Evolutionary conservation across 2,797 vertebrate genomes (phyloP), one percentile per base, ranked within the genome.

Genomic region (Cirrhinus mrigala): DNA sequence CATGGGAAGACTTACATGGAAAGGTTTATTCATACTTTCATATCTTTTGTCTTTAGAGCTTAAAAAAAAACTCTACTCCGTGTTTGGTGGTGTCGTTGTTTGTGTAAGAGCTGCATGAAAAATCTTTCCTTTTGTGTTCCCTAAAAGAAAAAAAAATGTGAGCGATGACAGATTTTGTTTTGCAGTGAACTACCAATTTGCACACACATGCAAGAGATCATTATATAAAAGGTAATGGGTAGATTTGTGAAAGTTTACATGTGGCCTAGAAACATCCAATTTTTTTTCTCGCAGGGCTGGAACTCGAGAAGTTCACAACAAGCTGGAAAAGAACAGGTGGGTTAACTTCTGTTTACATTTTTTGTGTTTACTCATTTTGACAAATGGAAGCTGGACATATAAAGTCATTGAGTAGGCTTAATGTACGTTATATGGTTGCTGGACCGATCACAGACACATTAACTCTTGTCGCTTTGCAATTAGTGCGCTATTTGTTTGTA

Each of bases 221-320:
- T 68, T 12, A 40, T 54, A 37, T 77, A 11, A 24, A 70, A 70
- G 16, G 33, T 48, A 71, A 37, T 64, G 8, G n/a, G 20, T 83
- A 62, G 76, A 60, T 70, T 83, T 24, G 18, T 68, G 14, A 37
- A 84, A 46, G 50, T 54, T 87, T 58, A 62, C 74, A 79, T 82
- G 37, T 68, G 54, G 79, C 64, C 76, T 79, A 69, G 64, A 88
- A 86, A 78, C 66, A 69, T 33, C 66, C 16, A 84, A 86, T 84
- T 82, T 83, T 56, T 92, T 52, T 92, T 88, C 91, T 96, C 97
- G 69, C 96, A 99, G 98, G 92, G 98, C 98, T 86, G 98, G 98
- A 91, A 99, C 98, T 91, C 97, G 98, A 96, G 98, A 99, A 95
- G 98, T 99, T 92, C 98, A 99, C 93, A 99, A 99, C 94, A 99